Evolutionary conservation across 2,888 invertebrate genomes (phyloP).

Genomic region (Tipula helvola): DNA sequence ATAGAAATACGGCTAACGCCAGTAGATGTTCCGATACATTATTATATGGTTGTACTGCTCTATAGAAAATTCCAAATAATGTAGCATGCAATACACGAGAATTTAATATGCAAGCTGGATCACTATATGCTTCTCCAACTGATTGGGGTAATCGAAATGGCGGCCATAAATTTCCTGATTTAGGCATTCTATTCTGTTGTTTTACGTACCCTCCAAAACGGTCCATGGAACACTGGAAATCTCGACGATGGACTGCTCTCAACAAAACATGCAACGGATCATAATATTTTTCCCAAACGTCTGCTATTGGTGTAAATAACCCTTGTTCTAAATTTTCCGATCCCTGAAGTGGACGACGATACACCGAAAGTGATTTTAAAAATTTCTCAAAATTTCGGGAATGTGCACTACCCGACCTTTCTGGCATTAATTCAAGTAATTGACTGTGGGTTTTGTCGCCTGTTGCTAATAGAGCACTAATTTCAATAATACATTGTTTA

Average conservation of each 20-base stretch:
- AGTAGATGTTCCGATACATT: conserved; percentile 77
- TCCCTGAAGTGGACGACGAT: conserved; percentile 62
- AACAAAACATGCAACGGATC: conserved; percentile 88
- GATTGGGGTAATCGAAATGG: conserved; percentile 62
- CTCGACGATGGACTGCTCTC: conserved; percentile 79
- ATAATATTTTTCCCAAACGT: conserved; percentile 86
- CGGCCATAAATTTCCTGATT: conserved; percentile 58
- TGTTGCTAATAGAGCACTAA: conserved; percentile 85
- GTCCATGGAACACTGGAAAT: conserved; percentile 91
- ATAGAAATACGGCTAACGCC: conserved; percentile 71
- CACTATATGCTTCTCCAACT: conserved; percentile 50
- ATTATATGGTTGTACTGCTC: conserved; percentile 61
- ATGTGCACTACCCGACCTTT: conserved; percentile 84
- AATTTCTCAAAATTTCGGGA: conserved; percentile 80
- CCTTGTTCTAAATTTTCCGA: conserved; percentile 78
- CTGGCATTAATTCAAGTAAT: conserved; percentile 89
- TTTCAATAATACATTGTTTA: conserved; percentile 69
- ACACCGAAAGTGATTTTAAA: conserved; percentile 71
- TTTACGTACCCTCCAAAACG: conserved; percentile 70
- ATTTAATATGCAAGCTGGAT: conserved; percentile 41
- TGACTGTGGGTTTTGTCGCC: conserved; percentile 94
- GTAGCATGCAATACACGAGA: conserved; percentile 35
- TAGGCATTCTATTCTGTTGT: conserved; percentile 45
- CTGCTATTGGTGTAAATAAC: conserved; percentile 71
- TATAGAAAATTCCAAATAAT: conserved; percentile 69